These are phyloP conservation scores for Patiria miniata DNA, from an alignment of 35 echinoderm and acorn worm genomes.

Conservation along the genomic window DNA sequence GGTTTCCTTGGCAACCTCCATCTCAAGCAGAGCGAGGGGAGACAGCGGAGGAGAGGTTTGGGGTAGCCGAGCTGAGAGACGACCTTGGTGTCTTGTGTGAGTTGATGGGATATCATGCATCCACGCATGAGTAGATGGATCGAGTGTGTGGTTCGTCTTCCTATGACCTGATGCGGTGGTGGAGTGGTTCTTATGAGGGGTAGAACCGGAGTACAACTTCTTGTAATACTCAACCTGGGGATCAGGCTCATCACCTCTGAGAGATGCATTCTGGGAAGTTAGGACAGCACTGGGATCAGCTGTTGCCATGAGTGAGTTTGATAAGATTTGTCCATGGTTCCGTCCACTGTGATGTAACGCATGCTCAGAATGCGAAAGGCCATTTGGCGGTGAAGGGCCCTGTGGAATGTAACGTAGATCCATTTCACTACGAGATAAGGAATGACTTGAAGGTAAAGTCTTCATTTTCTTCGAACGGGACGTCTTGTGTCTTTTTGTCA, in stretches of 20 bases:
- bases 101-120: slow-evolving; percentile 16
- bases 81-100: neutral
- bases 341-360: neutral
- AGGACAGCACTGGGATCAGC: too few species aligned
- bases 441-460: neutral
- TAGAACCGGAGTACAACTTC: neutral
- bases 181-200: neutral
- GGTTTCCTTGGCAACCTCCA: slow-evolving; percentile 11
- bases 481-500: too few species aligned
- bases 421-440: neutral
- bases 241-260: neutral
- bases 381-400: neutral
- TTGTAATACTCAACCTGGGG: slow-evolving; percentile 15
- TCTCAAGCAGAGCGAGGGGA: neutral
- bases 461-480: too few species aligned
- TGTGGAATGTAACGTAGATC: neutral
- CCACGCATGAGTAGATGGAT: neutral
- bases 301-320: neutral
- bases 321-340: neutral
- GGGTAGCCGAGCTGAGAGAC: neutral
- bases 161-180: slow-evolving; percentile 3
- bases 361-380: neutral
- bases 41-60: neutral
- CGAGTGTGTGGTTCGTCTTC: neutral
- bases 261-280: too few species aligned